phyloP scores from a whole-genome alignment of 2,888 invertebrate species.

The Saturnia pavonia region DNA sequence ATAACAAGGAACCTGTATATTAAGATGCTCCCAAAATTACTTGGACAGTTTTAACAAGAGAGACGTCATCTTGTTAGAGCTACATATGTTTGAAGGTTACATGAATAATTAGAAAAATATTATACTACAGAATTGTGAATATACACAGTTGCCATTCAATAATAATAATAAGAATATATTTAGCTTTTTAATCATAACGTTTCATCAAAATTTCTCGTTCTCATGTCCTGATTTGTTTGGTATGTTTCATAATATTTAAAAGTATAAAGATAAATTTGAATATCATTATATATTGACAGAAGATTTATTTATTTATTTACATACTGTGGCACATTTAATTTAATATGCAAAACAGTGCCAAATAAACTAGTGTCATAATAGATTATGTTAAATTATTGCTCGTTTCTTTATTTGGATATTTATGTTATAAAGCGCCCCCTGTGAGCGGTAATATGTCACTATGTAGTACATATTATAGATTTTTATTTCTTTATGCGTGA shows the following conservation, averaged over 20 bases:
- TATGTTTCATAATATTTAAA: neutral
- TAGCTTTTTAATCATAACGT: neutral
- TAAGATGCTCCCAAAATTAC: too few species aligned
- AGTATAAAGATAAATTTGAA: neutral
- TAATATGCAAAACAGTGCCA: slow-evolving; percentile 3
- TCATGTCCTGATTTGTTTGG: neutral
- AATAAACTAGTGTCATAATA: slow-evolving; percentile 7
- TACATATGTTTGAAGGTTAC: too few species aligned
- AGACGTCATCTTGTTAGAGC: too few species aligned
- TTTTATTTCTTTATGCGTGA: too few species aligned
- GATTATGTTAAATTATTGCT: neutral
- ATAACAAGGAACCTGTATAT: too few species aligned
- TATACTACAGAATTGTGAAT: too few species aligned
- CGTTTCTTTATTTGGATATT: neutral
- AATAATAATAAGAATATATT: too few species aligned
- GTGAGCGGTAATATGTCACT: neutral
- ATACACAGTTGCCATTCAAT: too few species aligned
- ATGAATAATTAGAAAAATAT: too few species aligned
- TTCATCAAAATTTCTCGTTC: neutral
- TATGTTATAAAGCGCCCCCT: too few species aligned
- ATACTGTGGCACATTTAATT: slow-evolving; percentile 1
- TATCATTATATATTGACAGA: neutral
- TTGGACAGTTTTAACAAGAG: too few species aligned
- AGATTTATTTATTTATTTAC: slow-evolving; percentile 2
- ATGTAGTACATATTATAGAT: too few species aligned